Conservation (phyloP, 2,113 vertebrate species). For the Aramus guarauna region DNA sequence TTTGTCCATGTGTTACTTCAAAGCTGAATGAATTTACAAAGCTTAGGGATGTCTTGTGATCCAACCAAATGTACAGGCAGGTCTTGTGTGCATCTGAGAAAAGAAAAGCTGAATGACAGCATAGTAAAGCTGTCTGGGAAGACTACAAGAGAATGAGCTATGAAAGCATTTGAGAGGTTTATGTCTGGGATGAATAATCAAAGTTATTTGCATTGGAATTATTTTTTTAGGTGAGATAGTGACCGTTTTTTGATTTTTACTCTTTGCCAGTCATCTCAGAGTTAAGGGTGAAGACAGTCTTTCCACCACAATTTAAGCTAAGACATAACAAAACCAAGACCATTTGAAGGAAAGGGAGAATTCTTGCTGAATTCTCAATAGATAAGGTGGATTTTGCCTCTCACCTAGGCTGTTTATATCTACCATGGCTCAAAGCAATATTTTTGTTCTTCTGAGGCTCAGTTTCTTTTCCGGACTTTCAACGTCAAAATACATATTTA, state of each 20-base stretch:
- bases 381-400: background rate
- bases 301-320: background rate
- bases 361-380: background rate
- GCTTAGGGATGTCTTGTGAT: background rate
- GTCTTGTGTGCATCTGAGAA: background rate
- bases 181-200: background rate
- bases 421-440: background rate
- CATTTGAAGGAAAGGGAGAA: background rate
- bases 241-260: background rate
- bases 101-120: background rate
- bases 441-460: slow-evolving; percentile 7
- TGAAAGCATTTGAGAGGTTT: background rate
- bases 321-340: background rate
- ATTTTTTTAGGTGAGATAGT: background rate
- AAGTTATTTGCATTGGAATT: background rate
- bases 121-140: background rate
- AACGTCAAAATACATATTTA: background rate
- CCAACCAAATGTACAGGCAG: background rate
- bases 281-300: background rate
- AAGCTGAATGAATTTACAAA: background rate
- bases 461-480: background rate
- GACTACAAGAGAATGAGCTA: background rate
- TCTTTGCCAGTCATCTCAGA: background rate
- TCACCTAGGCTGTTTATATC: background rate
- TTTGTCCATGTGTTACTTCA: background rate